Evolutionary conservation across 2,888 invertebrate genomes (phyloP), one percentile per base, ranked within the genome.

Genomic region (Drosophila helvetica): DNA sequence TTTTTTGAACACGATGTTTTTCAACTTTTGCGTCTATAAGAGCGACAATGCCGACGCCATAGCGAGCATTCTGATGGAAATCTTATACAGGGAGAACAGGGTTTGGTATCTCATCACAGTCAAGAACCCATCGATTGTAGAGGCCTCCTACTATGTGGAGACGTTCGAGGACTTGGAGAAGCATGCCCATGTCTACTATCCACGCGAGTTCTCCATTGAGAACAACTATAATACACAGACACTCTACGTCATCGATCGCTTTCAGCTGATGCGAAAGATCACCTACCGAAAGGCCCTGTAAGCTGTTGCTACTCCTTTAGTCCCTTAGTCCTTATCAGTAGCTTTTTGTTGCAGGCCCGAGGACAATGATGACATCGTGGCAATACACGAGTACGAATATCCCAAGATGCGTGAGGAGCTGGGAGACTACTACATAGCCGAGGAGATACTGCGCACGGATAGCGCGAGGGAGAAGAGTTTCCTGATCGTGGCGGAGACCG

Each of bases 321-420:
- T 2, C 6, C 15, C 0, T 22, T 22, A 22, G 22, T 38, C 15
- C 15, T 15, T 15, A 38, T 15, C 33, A 33, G 18, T 48, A 12
- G 15, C 12, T 8, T n/a, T 1, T 5, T 2, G 3, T 6, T 87
- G 1, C 56, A 96, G 96, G 0, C 94, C 95, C 79, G 95, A 95
- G 91, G 96, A 96, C 78, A 95, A 96, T 86, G 96, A 96, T 78
- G 95, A 96, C 71, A 92, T 96, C 62, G 93, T 95, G 1, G 93
- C 94, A 8, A 93, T 96, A 42, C 92, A 96, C 47, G 93, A 94
- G 62, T 89, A 88, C 1, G 93, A 93, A 58, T 93, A 93, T 15
- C 91, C 93, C 0, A 90, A 92, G 19, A 76, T 95, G 33, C 92
- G 93, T 30, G 90, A 93, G 48, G 74, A 93, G 9, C 94, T 95